Base-by-base conservation (phyloP, 2,888 invertebrate genomes). In the Leucophenga montana region DNA sequence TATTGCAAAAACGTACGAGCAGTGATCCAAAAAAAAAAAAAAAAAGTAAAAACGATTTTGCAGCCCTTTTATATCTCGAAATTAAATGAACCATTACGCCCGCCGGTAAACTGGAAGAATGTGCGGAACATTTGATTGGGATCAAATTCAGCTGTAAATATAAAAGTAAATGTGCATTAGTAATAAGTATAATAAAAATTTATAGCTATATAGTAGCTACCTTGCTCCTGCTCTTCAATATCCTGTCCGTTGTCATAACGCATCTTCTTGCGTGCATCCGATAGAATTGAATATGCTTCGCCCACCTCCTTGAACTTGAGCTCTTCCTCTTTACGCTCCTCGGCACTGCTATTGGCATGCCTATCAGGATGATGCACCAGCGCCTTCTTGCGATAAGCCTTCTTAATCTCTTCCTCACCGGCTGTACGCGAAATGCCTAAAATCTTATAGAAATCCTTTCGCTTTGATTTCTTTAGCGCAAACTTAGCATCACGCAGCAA, bases 381-480 rank as follows among this genome's bases (percentile, higher is more conserved):
- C 0, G 98, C 98, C 79, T 89, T 88, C 70, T 89, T 89, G 54
- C 88, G 85, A 89, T 98, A 98, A 1, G 97, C 97, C 88, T 97
- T 97, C 87, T 97, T 97, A 70, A 98, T 97, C 82, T 97, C 97
- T 84, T 97, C 97, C 27, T 95, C 95, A 0, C 93, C 92, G 0
- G 97, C 97, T 78, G 90, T 92, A 85, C 95, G 94, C 1, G 92
- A 91, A 14, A 98, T 91, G 4, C 97, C 97, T 70, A 98, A 91
- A 78, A 98, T 97, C 89, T 97, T 97, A 85, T 98, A 98, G 87
- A 97, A 98, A 87, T 98, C 98, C 90, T 98, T 98, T 77, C 97
- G 92, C 89, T 97, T 96, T 4, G 97, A 97, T 86, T 93, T 94
- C 87, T 97, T 97, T 70, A 98, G 90, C 22, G 95, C 94, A 71